Evolutionary conservation across 2,888 invertebrate species (phyloP).

Genomic region (Dynastes tityus): DNA sequence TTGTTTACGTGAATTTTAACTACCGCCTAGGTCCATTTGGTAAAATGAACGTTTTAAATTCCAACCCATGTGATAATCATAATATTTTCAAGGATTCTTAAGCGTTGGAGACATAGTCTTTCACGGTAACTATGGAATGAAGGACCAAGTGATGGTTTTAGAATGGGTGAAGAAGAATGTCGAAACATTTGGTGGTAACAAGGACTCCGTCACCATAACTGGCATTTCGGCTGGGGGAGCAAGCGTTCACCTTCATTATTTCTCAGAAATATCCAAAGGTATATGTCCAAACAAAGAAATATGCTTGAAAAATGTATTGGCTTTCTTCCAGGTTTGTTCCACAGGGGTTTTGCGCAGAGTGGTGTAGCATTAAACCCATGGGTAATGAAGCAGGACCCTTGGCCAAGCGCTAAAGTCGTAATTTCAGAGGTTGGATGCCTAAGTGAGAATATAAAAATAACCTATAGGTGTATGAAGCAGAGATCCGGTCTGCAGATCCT

Average conservation of each 20-base stretch:
- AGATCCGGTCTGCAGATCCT: conserved; percentile 76
- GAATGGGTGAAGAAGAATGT: conserved; percentile 80
- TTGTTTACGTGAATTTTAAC: conserved; percentile 78
- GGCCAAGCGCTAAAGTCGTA: conserved; percentile 74
- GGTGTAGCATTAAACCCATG: conserved; percentile 76
- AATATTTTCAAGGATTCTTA: conserved; percentile 74
- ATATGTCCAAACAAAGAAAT: background rate
- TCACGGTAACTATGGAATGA: conserved; percentile 80
- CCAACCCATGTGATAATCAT: background rate
- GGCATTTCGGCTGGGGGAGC: conserved; percentile 82
- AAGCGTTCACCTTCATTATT: conserved; percentile 80
- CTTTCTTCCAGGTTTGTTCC: conserved; percentile 69
- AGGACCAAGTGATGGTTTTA: conserved; percentile 79
- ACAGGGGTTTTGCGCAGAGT: conserved; percentile 78
- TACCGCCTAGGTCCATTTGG: conserved; percentile 80
- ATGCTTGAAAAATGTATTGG: background rate
- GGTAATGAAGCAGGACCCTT: conserved; percentile 72
- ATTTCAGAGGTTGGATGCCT: conserved; percentile 77
- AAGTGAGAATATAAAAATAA: conserved; percentile 69
- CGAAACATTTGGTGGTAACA: conserved; percentile 78
- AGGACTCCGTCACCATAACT: conserved; percentile 76
- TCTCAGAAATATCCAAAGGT: conserved; percentile 68
- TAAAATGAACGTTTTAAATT: conserved; percentile 56
- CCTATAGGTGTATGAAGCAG: conserved; percentile 74
- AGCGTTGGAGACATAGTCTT: conserved; percentile 79